phyloP scores from a whole-genome alignment of 1,140 invertebrate genomes.

The Aricia agestis region DNA sequence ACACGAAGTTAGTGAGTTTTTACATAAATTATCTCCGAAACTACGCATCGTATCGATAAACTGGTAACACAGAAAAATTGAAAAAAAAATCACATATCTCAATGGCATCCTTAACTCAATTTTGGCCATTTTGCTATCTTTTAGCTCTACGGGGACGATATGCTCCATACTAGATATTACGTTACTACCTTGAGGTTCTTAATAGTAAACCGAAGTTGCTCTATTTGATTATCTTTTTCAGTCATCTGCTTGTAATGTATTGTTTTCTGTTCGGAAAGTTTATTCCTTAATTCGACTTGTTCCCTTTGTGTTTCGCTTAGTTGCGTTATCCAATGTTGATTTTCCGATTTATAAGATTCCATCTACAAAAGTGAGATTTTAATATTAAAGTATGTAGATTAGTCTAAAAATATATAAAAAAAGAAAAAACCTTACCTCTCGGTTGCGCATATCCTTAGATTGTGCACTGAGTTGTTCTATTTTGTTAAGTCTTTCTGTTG shows the following conservation, averaged over 20 bases:
- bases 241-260: constrained; percentile 53
- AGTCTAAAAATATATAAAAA: neutral
- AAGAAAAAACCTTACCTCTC: constrained; percentile 48
- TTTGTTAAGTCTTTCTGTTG: constrained; percentile 61
- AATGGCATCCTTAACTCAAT: too few relatives aligned
- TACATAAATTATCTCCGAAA: too few relatives aligned
- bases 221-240: constrained; percentile 66
- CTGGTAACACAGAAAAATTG: too few relatives aligned
- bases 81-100: too few relatives aligned
- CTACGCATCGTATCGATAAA: too few relatives aligned
- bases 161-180: too few relatives aligned
- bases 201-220: constrained; percentile 55
- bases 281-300: constrained; percentile 51
- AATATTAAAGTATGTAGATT: neutral
- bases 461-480: constrained; percentile 67
- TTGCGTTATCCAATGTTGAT: constrained; percentile 67
- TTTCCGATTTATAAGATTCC: constrained; percentile 67
- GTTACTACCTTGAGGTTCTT: constrained; percentile 59
- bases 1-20: too few relatives aligned
- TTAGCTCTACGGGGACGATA: too few relatives aligned
- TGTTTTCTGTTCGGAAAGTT: constrained; percentile 62
- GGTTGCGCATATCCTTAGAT: constrained; percentile 60
- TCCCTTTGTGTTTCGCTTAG: constrained; percentile 56
- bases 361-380: constrained; percentile 37
- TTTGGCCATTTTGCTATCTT: too few relatives aligned